These are phyloP conservation scores for Aphelenchoides besseyi DNA, from an alignment of 1,140 invertebrate species.

Conservation along the genomic window DNA sequence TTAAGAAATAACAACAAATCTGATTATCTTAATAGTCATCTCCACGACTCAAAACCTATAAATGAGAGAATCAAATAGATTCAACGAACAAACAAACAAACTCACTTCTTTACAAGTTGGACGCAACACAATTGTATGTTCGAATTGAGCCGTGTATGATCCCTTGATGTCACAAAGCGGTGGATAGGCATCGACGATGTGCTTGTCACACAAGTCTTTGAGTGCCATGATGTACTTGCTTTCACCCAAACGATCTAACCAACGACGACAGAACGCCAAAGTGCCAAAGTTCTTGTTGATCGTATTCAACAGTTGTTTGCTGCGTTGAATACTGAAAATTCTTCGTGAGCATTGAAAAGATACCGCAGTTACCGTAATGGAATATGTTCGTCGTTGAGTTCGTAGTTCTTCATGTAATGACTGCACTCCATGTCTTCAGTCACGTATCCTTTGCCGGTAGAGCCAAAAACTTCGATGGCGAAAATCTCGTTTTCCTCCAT, in stretches of 20 bases:
- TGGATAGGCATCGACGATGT: constrained; percentile 91
- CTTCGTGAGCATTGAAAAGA: constrained; percentile 64
- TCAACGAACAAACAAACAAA: no score
- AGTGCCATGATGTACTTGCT: constrained; percentile 96
- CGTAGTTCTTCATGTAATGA: constrained; percentile 99
- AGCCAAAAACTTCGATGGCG: constrained; percentile 99
- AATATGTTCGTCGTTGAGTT: constrained; percentile 72
- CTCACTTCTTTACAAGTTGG: constrained; percentile 99
- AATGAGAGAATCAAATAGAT: background rate
- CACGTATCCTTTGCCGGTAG: constrained; percentile 90
- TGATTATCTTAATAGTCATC: constrained; percentile 35
- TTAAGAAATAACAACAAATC: background rate
- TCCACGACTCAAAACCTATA: constrained; percentile 35
- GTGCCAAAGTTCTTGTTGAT: constrained; percentile 98
- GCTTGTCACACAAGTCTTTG: constrained; percentile 94
- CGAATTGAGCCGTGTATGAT: constrained; percentile 97
- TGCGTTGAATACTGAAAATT: constrained; percentile 63
- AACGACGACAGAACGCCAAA: constrained; percentile 94
- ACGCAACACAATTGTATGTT: constrained; percentile 93
- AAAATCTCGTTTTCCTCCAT: constrained; percentile 87
- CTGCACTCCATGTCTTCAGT: constrained; percentile 99
- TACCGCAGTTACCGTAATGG: constrained; percentile 43
- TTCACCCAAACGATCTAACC: constrained; percentile 92
- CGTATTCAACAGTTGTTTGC: constrained; percentile 84
- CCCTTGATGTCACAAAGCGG: constrained; percentile 95